phyloP scores from a whole-genome alignment of 2,113 vertebrate genomes.

The Prietella phreatophila region DNA sequence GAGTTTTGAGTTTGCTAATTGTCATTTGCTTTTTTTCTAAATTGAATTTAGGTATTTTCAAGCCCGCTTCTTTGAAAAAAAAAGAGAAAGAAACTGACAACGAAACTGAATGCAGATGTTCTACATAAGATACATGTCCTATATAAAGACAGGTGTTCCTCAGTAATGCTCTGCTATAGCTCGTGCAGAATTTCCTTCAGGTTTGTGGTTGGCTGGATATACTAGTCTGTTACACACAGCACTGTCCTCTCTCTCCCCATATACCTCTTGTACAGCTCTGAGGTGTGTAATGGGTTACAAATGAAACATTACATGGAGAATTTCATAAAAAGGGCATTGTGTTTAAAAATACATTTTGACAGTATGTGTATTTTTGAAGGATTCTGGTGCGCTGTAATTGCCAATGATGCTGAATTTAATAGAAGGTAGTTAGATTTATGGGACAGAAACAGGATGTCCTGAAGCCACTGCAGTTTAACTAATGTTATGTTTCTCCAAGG shows the following conservation, averaged over 20 bases:
- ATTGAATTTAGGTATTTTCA: background rate
- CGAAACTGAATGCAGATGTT: background rate
- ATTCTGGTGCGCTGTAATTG: background rate
- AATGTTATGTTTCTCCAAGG: constrained; percentile 11
- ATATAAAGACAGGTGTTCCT: background rate
- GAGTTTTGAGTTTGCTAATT: background rate
- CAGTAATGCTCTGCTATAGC: background rate
- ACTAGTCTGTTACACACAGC: background rate
- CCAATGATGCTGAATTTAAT: constrained; percentile 27
- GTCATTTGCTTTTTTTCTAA: background rate
- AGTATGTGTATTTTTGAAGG: background rate
- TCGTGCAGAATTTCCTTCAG: background rate
- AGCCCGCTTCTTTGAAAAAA: background rate
- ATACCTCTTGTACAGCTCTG: background rate
- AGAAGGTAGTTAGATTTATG: constrained; percentile 24
- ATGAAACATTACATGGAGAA: background rate
- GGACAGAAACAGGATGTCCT: constrained; percentile 17
- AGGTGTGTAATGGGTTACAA: background rate
- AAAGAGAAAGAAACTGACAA: background rate
- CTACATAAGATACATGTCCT: background rate
- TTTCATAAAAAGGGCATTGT: background rate
- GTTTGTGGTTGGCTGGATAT: background rate
- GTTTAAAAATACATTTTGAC: background rate
- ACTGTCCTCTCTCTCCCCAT: background rate
- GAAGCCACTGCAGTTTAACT: background rate